Base-by-base conservation (phyloP, 2,113 vertebrate species). In the Hipposideros armiger region DNA sequence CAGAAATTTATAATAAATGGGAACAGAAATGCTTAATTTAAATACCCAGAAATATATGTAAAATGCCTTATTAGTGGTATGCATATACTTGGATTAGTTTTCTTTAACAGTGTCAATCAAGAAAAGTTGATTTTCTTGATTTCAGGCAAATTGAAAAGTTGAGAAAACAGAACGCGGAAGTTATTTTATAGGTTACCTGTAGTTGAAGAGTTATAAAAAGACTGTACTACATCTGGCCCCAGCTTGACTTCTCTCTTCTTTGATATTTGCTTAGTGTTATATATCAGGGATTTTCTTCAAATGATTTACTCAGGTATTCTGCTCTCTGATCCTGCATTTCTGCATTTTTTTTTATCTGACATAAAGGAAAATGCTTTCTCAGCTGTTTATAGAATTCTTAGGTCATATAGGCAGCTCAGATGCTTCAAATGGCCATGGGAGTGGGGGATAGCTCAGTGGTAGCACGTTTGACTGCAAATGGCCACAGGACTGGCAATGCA, bases 331-430 rank as follows among this genome's bases (percentile, higher is more conserved):
- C 28, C 42, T 78, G 16, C 5, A 47, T 40, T 60, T 74, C 62
- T 14, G 16, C 73, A 16, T 67, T 36, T n/a, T 74, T 47, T 67
- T 74, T 69, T 30, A 22, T 64, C 22, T 60, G 32, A 74, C 67
- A 40, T 87, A 22, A 94, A 60, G 19, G 1, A 66, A 30, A 64
- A 52, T 72, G 45, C 73, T 73, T 67, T 85, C 16, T 50, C 80
- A 10, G 1, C 17, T 90, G 32, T 22, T 95, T 66, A 14, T 58
- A 80, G 66, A 85, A 86, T 90, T 73, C 17, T 32, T 56, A 16
- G 30, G 42, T 56, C 72, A 66, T 3, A 0, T 14, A 40, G 9
- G 0, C 15, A 66, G 0, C 11, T 16, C 26, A 1, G 47, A 3
- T 15, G n/a, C 11, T 90, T 52, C 26, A 80, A 72, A 81, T 16